Base-by-base conservation (phyloP, 1,140 invertebrate genomes). In the Apis florea region DNA sequence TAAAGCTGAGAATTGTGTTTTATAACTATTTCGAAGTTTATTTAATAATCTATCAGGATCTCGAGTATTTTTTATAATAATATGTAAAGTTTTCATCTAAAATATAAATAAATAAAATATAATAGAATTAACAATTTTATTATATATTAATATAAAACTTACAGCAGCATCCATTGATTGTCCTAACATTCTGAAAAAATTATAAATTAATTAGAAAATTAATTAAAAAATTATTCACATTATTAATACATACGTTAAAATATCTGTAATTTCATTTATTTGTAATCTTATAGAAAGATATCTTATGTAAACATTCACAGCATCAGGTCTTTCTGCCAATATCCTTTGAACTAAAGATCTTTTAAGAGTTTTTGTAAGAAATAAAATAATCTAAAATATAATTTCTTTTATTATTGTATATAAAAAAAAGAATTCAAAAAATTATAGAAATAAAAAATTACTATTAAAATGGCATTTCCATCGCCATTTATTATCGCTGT, bases 381-480 rank as follows among this genome's bases (percentile, higher is more conserved):
- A 95, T 75, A 95, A 84, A 66, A 93, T 92, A 66, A 95, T 91
- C 95, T 95, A 79, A 17, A 91, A 92, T 12, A 75, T 0, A 40
- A 40, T 56, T 61, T 53, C 64, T 53, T 63, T 17, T n/a, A 59
- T 47, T n/a, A 71, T 11, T 67, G 11, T 47, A 53, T 21, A 51
- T 74, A 47, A 54, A 71, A 63, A 70, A 83, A 66, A 58, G 6
- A 31, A 64, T 51, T 47, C 69, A 21, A 77, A 15, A 77, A 81
- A 80, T 79, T 40, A 58, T 26, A 24, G 75, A 59, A 53, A 83
- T 6, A 56, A 40, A 9, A 63, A 83, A 56, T 83, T 89, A 95
- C 94, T 75, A 93, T 92, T 76, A 95, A 87, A 87, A 94, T 95
- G 26, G 94, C 93, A 91, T 95, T 94, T 85, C 94, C 95, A 93